These are phyloP conservation scores for Ametastegia equiseti DNA, from an alignment of 2,888 invertebrate species.

Conservation along the genomic window DNA sequence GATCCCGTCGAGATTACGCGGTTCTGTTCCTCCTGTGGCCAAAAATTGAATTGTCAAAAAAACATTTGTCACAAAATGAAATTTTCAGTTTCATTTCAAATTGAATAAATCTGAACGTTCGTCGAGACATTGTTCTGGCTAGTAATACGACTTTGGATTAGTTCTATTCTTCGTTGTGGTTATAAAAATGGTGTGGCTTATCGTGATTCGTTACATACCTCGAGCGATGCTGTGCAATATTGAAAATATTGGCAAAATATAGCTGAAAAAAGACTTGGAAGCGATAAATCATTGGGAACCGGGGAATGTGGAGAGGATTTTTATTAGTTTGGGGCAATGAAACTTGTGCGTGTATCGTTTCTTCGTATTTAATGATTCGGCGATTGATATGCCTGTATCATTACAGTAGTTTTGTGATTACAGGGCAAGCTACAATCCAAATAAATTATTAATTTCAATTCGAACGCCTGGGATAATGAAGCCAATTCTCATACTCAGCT, in stretches of 20 bases:
- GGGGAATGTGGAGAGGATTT: neutral
- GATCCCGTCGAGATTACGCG: conserved; percentile 63
- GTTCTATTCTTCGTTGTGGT: neutral
- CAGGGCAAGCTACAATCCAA: neutral
- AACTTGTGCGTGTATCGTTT: neutral
- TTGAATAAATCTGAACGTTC: neutral
- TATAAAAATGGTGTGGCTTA: neutral
- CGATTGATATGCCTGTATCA: neutral
- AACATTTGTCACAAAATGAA: neutral
- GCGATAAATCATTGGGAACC: neutral
- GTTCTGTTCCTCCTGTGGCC: conserved; percentile 55
- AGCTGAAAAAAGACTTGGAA: neutral
- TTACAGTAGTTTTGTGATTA: neutral
- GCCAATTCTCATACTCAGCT: neutral
- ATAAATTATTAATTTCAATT: neutral
- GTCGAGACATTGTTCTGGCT: neutral
- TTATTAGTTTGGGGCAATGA: neutral
- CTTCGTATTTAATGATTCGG: neutral
- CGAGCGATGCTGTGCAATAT: conserved; percentile 7
- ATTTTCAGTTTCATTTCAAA: no score
- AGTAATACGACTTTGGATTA: neutral
- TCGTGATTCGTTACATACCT: conserved; percentile 11
- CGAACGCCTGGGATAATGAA: neutral
- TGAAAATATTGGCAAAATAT: neutral
- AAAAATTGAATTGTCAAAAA: conserved; percentile 3